Percentiles rank a stretch among this genome's conserved stretches.
These are phyloP conservation scores for Coluber constrictor DNA, from an alignment of 2,797 vertebrate species.

Conservation along the genomic window DNA sequence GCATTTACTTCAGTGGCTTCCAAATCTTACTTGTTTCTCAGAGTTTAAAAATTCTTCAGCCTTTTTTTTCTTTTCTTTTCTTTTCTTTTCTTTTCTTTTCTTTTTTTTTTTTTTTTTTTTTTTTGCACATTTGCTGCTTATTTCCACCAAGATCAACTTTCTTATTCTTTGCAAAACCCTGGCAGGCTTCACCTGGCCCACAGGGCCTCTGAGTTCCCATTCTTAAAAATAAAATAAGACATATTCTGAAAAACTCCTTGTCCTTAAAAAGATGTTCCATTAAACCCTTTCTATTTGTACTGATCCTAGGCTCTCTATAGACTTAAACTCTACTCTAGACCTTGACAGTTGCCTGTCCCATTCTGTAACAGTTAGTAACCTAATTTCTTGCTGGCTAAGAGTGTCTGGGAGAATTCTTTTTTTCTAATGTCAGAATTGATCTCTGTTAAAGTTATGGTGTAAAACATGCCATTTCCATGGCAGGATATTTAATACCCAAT, in stretches of 20 bases:
- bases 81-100: neutral
- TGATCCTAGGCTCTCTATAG: neutral
- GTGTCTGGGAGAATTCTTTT: constrained; percentile 4
- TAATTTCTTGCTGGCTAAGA: constrained; percentile 12
- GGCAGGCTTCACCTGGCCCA: neutral
- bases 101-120: neutral
- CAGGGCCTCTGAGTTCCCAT: neutral
- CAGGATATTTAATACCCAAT: neutral
- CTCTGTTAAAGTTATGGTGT: constrained; percentile 3
- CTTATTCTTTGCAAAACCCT: neutral
- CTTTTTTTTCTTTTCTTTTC: neutral
- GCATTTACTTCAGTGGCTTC: neutral
- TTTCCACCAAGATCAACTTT: neutral
- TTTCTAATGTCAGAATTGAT: constrained; percentile 14
- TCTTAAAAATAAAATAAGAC: neutral
- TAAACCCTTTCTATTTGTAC: neutral
- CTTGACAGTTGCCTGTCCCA: neutral
- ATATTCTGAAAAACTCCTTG: neutral
- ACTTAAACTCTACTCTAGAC: neutral
- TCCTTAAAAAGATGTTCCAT: neutral
- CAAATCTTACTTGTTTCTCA: neutral
- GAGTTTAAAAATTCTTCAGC: neutral
- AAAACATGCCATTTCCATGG: constrained; percentile 4
- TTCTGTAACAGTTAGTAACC: constrained; percentile 10
- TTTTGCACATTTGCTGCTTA: neutral